Evolutionary conservation across 2,113 vertebrate species (phyloP).

Genomic region (Tragelaphus imberbis): DNA sequence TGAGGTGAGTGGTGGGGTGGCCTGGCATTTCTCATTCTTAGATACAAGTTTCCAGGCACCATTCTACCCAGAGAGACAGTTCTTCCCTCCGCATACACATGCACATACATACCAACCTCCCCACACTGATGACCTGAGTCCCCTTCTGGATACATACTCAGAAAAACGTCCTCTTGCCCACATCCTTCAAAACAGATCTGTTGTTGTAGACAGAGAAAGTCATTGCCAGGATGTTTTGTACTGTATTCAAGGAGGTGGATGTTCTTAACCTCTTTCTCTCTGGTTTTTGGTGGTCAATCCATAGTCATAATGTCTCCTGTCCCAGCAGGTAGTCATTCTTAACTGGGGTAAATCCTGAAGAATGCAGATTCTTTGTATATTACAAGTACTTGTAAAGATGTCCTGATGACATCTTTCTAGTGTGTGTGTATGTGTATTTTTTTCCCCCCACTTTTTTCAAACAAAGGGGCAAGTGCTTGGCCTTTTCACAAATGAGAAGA

Average conservation of each 20-base stretch:
- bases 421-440: too few species aligned
- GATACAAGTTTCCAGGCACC: neutral
- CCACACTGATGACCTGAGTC: neutral
- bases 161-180: neutral
- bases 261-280: neutral
- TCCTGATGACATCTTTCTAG: neutral
- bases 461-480: neutral
- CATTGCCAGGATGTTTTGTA: neutral
- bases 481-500: neutral
- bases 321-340: neutral
- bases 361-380: neutral
- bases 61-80: neutral
- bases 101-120: neutral
- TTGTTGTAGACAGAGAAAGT: neutral
- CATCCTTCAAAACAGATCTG: neutral
- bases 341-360: neutral
- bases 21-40: neutral
- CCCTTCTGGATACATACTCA: neutral
- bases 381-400: neutral
- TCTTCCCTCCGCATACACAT: fast-evolving
- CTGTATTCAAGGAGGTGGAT: neutral
- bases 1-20: neutral
- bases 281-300: neutral
- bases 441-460: neutral
- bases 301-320: neutral